These are phyloP conservation scores for Drosophila recens DNA, from an alignment of 2,888 invertebrate species.

Conservation along the genomic window DNA sequence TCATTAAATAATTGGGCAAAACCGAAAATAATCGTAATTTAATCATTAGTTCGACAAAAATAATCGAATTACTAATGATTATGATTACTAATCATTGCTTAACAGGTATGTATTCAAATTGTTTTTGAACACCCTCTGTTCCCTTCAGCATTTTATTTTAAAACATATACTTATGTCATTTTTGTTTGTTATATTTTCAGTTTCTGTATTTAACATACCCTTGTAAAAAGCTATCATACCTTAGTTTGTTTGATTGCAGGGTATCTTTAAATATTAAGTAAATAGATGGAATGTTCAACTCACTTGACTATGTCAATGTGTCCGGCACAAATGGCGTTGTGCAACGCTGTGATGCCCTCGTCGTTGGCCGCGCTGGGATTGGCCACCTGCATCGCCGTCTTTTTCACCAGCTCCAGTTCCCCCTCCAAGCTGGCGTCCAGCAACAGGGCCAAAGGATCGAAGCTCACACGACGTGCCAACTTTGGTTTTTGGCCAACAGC, in stretches of 20 bases:
- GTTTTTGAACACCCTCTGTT: too few species aligned
- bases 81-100: too few species aligned
- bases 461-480: conserved; percentile 94
- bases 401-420: conserved; percentile 97
- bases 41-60: too few species aligned
- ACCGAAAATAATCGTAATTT: too few species aligned
- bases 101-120: too few species aligned
- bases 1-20: too few species aligned
- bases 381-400: conserved; percentile 96
- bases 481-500: conserved; percentile 88
- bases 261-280: background rate
- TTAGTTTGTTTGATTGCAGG: background rate
- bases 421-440: conserved; percentile 99
- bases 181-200: too few species aligned
- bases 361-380: conserved; percentile 99
- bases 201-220: background rate
- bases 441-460: conserved; percentile 98
- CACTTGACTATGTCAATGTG: conserved; percentile 98
- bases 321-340: conserved; percentile 99
- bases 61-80: too few species aligned
- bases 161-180: too few species aligned
- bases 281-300: conserved; percentile 74
- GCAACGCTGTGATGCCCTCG: conserved; percentile 99
- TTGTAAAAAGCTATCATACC: background rate
- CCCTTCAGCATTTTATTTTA: too few species aligned